Conservation (phyloP, 2,888 invertebrate genomes). For the Toxonevra muliebris region DNA sequence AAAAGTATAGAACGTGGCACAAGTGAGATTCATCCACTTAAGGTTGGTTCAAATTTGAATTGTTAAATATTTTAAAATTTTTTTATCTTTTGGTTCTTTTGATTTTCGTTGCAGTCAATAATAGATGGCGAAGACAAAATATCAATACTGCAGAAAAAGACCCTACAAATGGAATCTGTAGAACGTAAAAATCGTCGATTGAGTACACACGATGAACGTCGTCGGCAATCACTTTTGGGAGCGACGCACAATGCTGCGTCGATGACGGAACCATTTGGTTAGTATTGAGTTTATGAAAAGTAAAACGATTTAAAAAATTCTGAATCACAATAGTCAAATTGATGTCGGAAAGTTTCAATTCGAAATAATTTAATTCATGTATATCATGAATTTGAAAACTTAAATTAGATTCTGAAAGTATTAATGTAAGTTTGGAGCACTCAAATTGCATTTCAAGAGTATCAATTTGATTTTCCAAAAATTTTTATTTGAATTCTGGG, state of each 20-base stretch:
- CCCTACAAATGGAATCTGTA: constrained; percentile 41
- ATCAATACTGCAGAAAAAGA: constrained; percentile 37
- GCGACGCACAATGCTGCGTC: constrained; percentile 50
- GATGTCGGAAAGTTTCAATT: no score
- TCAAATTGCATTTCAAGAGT: no score
- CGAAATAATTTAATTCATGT: no score
- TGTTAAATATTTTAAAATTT: not conserved
- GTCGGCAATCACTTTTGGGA: constrained; percentile 53
- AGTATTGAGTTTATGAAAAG: constrained; percentile 16
- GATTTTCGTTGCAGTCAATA: not conserved
- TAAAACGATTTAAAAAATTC: not conserved
- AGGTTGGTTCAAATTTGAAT: constrained; percentile 40
- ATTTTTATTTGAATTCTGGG: no score
- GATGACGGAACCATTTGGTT: constrained; percentile 60
- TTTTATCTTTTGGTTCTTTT: not conserved
- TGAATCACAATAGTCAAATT: no score
- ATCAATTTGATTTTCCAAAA: no score
- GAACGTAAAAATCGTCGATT: constrained; percentile 55
- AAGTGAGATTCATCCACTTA: constrained; percentile 43
- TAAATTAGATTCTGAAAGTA: no score
- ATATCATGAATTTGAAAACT: no score
- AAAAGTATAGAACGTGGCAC: constrained; percentile 42
- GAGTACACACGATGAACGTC: constrained; percentile 59
- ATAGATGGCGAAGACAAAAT: constrained; percentile 45
- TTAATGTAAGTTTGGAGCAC: no score